Base-by-base conservation (phyloP, 2,113 vertebrate genomes). In the Mesocricetus auratus region DNA sequence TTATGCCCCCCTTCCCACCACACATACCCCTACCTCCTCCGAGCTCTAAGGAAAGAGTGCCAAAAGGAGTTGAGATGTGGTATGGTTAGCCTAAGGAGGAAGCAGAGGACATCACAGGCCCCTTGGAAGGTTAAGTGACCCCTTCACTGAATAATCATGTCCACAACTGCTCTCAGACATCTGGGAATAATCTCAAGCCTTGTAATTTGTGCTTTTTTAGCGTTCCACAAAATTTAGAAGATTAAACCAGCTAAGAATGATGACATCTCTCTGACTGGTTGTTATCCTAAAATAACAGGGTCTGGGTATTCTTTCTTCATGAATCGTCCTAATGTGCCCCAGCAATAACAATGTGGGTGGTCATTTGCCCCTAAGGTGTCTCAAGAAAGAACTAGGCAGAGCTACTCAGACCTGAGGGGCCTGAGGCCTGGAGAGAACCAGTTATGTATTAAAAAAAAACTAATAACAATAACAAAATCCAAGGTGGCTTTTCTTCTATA, bases 131-230 rank as follows among this genome's bases (percentile, higher is more conserved):
- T 22, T 33, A 95, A 95, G 75, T 78, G 58, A 50, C 64, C 58
- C 86, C 89, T 94, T 93, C 68, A 62, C 10, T 85, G 69, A 94
- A 92, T 69, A 78, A 83, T 71, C n/a, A 85, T 12, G 66, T 50
- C 73, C 78, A 58, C 53, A 68, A 74, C 22, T 9, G 75, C 58
- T 75, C 33, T 19, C 15, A 0, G 74, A 89, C 93, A 95, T 97
- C 94, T 94, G 90, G 90, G 66, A 96, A 91, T 95, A 77, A 88
- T 89, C 79, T 90, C 19, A 26, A 95, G 66, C 64, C 71, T 93
- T 90, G 56, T 90, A 85, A 96, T 97, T 90, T 96, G 91, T 96
- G 79, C 64, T 93, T 96, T 91, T 74, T 62, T 56, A 90, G 89
- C 96, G 53, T 81, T 93, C 58, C 85, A 73, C 79, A 94, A 91